A percentile compares a stretch with the other conserved stretches of the same genome.
These are phyloP conservation scores for Sitta europaea DNA, from an alignment of 2,113 vertebrate species.

Conservation along the genomic window DNA sequence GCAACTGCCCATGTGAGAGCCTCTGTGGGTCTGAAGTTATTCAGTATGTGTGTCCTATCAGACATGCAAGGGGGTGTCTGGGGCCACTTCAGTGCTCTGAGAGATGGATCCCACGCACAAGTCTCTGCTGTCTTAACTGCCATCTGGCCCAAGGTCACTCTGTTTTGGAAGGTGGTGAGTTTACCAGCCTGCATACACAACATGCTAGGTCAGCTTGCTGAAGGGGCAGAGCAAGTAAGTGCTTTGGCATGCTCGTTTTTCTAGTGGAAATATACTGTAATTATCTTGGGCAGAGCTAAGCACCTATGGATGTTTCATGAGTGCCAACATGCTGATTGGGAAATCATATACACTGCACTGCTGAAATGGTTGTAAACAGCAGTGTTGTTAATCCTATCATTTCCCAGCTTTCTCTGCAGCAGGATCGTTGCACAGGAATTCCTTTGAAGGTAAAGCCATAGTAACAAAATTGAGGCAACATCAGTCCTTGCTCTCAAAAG, in stretches of 20 bases:
- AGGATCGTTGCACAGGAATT: not conserved
- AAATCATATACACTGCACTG: not conserved
- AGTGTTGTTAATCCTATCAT: not conserved
- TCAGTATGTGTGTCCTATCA: rapidly evolving
- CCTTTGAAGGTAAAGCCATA: not conserved
- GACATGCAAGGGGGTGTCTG: not conserved
- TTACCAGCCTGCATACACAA: not conserved
- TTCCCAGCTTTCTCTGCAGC: not conserved
- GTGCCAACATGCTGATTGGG: not conserved
- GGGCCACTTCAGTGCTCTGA: not conserved
- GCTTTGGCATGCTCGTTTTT: not conserved
- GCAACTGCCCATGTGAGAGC: not conserved
- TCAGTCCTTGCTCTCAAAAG: not conserved
- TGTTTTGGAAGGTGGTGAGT: not conserved
- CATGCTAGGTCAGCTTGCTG: not conserved
- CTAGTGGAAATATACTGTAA: not conserved
- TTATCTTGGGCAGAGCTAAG: not conserved
- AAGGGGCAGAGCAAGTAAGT: not conserved
- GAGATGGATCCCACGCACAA: not conserved
- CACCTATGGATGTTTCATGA: not conserved
- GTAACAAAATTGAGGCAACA: not conserved
- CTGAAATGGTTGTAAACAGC: not conserved
- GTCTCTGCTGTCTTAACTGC: not conserved
- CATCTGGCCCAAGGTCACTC: not conserved
- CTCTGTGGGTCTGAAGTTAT: not conserved